Evolutionary conservation across 2,888 invertebrate species (phyloP).

Genomic region (Melipona bicolor): DNA sequence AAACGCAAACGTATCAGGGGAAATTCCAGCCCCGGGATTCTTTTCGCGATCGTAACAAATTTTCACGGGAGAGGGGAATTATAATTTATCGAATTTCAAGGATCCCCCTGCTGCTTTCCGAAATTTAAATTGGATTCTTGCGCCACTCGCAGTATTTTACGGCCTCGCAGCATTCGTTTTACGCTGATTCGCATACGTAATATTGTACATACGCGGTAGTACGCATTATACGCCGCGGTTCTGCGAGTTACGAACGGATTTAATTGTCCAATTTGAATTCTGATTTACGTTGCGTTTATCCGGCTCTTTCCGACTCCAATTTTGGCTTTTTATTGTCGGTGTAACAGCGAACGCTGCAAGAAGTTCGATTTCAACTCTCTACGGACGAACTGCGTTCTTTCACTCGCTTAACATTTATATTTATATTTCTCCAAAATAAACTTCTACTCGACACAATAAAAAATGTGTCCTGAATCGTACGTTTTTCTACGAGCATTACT

Average conservation of each 20-base stretch:
- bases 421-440: too few species aligned
- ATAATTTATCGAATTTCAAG: background rate
- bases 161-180: too few species aligned
- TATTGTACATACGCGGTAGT: too few species aligned
- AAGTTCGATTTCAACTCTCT: too few species aligned
- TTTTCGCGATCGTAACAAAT: background rate
- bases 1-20: background rate
- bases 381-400: too few species aligned
- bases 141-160: background rate
- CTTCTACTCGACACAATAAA: too few species aligned
- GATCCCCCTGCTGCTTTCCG: background rate
- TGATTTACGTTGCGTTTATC: constrained; percentile 13
- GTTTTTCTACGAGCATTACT: background rate
- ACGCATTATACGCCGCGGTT: background rate
- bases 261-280: constrained; percentile 25
- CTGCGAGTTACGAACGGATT: background rate
- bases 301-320: background rate
- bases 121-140: constrained; percentile 17
- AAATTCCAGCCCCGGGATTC: background rate
- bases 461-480: background rate
- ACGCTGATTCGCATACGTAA: background rate
- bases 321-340: background rate
- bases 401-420: too few species aligned
- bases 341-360: background rate
- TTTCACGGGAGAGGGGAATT: background rate